phyloP scores from a whole-genome alignment of 2,113 vertebrate species.

The Otus sunia region DNA sequence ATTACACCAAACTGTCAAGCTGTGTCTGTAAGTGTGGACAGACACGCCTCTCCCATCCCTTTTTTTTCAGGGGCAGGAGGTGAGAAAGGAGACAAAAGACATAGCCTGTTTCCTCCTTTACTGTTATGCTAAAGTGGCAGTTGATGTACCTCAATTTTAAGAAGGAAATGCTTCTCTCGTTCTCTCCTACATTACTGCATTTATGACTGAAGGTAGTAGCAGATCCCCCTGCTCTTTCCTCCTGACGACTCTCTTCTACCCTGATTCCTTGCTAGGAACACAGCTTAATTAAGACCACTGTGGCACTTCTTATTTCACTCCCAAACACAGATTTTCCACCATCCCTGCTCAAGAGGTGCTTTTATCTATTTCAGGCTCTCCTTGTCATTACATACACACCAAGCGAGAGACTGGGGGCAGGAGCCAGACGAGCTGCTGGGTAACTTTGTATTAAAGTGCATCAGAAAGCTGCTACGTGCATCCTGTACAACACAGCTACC shows the following conservation, averaged over 20 bases:
- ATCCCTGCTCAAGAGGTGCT: neutral
- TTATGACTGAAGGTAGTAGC: neutral
- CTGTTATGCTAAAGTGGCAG: neutral
- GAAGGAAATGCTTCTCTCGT: neutral
- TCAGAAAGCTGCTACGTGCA: accelerated
- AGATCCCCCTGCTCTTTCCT: neutral
- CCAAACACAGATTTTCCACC: neutral
- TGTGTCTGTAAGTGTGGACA: neutral
- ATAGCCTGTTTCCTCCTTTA: neutral
- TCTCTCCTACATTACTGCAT: neutral
- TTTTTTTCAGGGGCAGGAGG: neutral
- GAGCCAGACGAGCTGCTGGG: neutral
- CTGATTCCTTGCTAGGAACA: neutral
- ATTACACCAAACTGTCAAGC: neutral
- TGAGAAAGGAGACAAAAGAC: neutral
- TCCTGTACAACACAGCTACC: neutral
- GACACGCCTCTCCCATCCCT: neutral
- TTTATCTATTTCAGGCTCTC: neutral
- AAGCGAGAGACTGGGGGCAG: neutral
- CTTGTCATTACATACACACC: neutral
- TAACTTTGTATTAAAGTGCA: neutral
- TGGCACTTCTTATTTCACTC: neutral
- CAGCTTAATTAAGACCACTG: neutral
- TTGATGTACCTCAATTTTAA: neutral
- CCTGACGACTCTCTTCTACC: neutral